These are phyloP conservation scores for Ceratina australensis DNA, from an alignment of 1,140 invertebrate species.

Conservation along the genomic window DNA sequence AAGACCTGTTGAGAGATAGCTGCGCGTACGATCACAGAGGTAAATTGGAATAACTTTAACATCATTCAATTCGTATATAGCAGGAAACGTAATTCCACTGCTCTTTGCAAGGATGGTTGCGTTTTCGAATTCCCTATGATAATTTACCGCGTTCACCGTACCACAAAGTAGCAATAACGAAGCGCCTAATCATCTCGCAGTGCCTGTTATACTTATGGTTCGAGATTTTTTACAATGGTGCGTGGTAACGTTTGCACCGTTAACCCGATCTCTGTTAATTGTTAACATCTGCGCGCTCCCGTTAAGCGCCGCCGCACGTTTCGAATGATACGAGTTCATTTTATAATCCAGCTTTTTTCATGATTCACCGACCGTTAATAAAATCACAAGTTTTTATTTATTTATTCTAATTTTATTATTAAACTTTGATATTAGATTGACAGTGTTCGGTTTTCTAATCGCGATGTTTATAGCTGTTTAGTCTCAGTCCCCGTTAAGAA, in stretches of 20 bases:
- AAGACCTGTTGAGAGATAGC: background rate
- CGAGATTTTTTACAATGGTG: background rate
- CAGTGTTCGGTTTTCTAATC: too few relatives aligned
- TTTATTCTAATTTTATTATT: too few relatives aligned
- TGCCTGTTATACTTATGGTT: background rate
- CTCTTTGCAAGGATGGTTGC: too few relatives aligned
- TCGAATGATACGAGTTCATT: background rate
- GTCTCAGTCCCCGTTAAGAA: too few relatives aligned
- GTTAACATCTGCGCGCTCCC: background rate
- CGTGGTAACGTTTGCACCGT: background rate
- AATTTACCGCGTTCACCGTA: too few relatives aligned
- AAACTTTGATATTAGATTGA: too few relatives aligned
- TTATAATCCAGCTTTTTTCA: background rate
- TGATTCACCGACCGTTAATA: too few relatives aligned
- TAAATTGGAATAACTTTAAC: constrained; percentile 14
- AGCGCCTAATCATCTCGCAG: background rate
- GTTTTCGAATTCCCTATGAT: background rate
- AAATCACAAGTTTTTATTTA: too few relatives aligned
- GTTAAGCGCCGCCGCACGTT: background rate
- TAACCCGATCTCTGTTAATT: background rate
- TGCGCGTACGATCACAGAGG: background rate
- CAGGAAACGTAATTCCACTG: constrained; percentile 6
- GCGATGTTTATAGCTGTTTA: too few relatives aligned
- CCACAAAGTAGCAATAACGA: background rate
- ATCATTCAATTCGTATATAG: constrained; percentile 25